Evolutionary conservation across 2,113 vertebrate species (phyloP).

Genomic region (Scartelaos histophorus): DNA sequence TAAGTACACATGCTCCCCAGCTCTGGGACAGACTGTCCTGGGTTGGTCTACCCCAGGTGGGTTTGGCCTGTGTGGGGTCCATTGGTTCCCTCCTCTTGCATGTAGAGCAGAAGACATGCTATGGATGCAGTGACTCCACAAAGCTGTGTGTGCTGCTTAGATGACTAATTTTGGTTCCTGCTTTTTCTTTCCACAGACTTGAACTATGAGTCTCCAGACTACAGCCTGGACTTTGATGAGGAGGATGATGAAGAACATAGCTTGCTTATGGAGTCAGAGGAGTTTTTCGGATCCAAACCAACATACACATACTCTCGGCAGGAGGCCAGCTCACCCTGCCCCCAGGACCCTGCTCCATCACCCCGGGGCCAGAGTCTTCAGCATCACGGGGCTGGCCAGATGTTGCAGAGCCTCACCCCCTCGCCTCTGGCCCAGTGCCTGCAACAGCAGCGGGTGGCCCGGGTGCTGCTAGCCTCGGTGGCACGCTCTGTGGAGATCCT

Average conservation of each 20-base stretch:
- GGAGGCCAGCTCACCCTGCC: slow-evolving; percentile 7
- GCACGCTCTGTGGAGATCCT: slow-evolving; percentile 74
- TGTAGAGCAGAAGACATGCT: no score
- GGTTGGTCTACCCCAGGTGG: no score
- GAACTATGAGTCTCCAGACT: not conserved
- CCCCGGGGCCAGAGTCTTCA: not conserved
- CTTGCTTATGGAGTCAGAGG: slow-evolving; percentile 34
- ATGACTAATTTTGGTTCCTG: not conserved
- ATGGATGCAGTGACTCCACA: no score
- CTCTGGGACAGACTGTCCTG: no score
- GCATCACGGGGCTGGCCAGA: not conserved
- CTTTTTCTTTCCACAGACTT: not conserved
- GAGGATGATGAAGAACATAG: slow-evolving; percentile 47
- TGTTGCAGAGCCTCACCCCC: slow-evolving; percentile 34
- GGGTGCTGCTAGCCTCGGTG: slow-evolving; percentile 70
- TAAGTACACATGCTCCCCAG: no score
- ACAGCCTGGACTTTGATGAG: slow-evolving; percentile 38
- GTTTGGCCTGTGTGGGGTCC: no score
- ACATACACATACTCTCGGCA: slow-evolving; percentile 63
- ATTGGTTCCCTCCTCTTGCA: no score
- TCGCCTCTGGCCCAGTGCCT: slow-evolving; percentile 70
- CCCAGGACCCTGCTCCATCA: not conserved
- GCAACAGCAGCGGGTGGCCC: slow-evolving; percentile 73
- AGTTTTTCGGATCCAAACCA: slow-evolving; percentile 36
- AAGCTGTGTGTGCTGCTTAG: no score